Evolutionary conservation across 2,797 vertebrate genomes (phyloP).

Genomic region (Argentina silus): DNA sequence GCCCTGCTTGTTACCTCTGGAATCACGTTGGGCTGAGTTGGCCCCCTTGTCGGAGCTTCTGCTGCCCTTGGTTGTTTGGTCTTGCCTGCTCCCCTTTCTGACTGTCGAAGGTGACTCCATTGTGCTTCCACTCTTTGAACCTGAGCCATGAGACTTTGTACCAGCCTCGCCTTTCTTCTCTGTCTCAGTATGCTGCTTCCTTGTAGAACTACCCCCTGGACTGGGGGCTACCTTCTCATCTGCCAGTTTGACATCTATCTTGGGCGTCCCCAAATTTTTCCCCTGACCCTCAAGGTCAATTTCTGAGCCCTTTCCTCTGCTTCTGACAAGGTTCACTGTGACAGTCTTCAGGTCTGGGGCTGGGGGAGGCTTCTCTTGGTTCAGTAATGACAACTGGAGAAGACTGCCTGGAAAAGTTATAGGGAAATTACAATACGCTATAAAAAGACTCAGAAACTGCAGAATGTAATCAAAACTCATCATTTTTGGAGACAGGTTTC

Average conservation of each 20-base stretch:
- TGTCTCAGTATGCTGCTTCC: slow-evolving; percentile 36
- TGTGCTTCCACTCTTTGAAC: slow-evolving; percentile 20
- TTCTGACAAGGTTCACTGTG: slow-evolving; percentile 60
- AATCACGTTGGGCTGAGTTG: slow-evolving; percentile 12
- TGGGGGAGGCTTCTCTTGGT: slow-evolving; percentile 51
- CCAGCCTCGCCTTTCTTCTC: slow-evolving; percentile 10
- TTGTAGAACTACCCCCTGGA: slow-evolving; percentile 41
- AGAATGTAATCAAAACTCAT: not conserved
- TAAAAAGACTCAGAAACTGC: too few species aligned
- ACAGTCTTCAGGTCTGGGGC: slow-evolving; percentile 65
- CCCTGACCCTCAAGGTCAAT: slow-evolving; percentile 27
- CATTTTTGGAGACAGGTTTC: not conserved
- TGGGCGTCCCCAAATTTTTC: slow-evolving; percentile 47
- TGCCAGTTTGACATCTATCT: slow-evolving; percentile 59
- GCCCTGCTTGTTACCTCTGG: slow-evolving; percentile 51
- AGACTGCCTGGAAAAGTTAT: slow-evolving; percentile 17
- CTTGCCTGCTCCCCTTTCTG: slow-evolving; percentile 31
- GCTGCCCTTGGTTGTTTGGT: slow-evolving; percentile 49
- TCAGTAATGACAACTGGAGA: slow-evolving; percentile 36
- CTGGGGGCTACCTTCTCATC: slow-evolving; percentile 48
- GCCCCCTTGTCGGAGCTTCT: slow-evolving; percentile 20
- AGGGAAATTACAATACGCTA: not conserved
- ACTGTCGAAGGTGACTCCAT: slow-evolving; percentile 7
- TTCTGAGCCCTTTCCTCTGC: slow-evolving; percentile 53
- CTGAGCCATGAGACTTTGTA: slow-evolving; percentile 27